Evolutionary conservation across 1,140 invertebrate genomes (phyloP).

Genomic region (Zaprionus lachaisei): DNA sequence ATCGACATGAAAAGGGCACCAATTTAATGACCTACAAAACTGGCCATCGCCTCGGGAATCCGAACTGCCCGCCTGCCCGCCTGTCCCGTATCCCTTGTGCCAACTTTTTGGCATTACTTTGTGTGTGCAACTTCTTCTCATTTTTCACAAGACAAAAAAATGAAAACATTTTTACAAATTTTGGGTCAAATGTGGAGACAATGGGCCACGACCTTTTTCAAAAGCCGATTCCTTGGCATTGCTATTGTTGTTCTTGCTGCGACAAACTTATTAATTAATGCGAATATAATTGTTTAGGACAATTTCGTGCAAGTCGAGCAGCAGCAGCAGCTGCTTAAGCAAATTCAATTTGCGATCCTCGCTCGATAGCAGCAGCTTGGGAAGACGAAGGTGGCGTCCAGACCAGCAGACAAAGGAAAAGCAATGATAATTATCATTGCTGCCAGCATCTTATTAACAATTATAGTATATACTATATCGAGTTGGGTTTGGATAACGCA

Average conservation of each 20-base stretch:
- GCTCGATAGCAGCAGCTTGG: constrained; percentile 44
- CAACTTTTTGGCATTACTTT: constrained; percentile 36
- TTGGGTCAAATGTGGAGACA: constrained; percentile 66
- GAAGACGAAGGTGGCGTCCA: constrained; percentile 56
- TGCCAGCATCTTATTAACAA: neutral
- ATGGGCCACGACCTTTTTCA: constrained; percentile 55
- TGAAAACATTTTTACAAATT: constrained; percentile 56
- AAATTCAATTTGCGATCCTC: constrained; percentile 73
- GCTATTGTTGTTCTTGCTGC: constrained; percentile 29
- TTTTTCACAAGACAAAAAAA: constrained; percentile 53
- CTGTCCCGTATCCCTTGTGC: constrained; percentile 8
- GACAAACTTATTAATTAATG: constrained; percentile 78
- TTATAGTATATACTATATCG: neutral
- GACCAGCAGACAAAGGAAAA: constrained; percentile 64
- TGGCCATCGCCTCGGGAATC: constrained; percentile 58
- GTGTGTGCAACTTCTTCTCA: constrained; percentile 31
- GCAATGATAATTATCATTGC: constrained; percentile 68
- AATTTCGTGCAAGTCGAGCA: constrained; percentile 11
- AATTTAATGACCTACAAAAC: constrained; percentile 74
- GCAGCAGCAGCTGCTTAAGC: constrained; percentile 33
- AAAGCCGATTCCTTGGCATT: constrained; percentile 31
- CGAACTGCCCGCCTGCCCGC: neutral
- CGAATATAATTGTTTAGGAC: constrained; percentile 66
- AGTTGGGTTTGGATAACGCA: neutral
- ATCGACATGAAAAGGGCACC: constrained; percentile 51